Conservation (phyloP, 2,888 invertebrate genomes). For the Ischnus inquisitorius region DNA sequence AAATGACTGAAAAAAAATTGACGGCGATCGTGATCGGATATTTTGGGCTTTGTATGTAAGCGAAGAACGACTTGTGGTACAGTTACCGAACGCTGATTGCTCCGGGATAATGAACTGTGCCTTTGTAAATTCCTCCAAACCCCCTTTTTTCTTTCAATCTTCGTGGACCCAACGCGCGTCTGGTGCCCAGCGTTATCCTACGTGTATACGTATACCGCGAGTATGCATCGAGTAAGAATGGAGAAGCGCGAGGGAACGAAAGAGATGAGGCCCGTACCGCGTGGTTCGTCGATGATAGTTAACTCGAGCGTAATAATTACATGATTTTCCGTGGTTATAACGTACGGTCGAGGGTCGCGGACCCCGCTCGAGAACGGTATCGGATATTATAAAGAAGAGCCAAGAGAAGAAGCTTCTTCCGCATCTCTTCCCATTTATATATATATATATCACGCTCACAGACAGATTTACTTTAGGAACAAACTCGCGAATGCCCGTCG, state of each 20-base stretch:
- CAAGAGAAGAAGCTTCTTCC: conserved; percentile 55
- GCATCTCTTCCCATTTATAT: conserved; percentile 37
- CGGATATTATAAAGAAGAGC: conserved; percentile 74
- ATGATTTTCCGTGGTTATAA: conserved; percentile 79
- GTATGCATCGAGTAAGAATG: conserved; percentile 52
- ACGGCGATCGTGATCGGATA: background rate
- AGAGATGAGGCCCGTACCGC: conserved; percentile 66
- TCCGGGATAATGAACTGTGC: background rate
- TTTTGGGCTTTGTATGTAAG: background rate
- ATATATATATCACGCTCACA: conserved; percentile 20
- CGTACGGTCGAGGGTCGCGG: conserved; percentile 75
- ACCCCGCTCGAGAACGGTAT: conserved; percentile 77
- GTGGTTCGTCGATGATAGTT: conserved; percentile 78
- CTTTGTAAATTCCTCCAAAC: background rate
- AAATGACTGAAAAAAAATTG: background rate
- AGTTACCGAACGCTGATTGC: background rate
- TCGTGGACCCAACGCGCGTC: conserved; percentile 49
- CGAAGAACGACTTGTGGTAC: background rate
- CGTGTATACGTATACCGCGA: conserved; percentile 29
- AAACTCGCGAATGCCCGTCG: conserved; percentile 48
- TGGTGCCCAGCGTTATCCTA: conserved; percentile 9
- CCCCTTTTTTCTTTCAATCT: conserved; percentile 31
- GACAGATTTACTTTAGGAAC: conserved; percentile 54
- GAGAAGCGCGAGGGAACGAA: conserved; percentile 63
- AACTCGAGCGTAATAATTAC: conserved; percentile 83